These are phyloP conservation scores for Harpagoxenus sublaevis DNA, from an alignment of 2,888 invertebrate species.

Conservation along the genomic window DNA sequence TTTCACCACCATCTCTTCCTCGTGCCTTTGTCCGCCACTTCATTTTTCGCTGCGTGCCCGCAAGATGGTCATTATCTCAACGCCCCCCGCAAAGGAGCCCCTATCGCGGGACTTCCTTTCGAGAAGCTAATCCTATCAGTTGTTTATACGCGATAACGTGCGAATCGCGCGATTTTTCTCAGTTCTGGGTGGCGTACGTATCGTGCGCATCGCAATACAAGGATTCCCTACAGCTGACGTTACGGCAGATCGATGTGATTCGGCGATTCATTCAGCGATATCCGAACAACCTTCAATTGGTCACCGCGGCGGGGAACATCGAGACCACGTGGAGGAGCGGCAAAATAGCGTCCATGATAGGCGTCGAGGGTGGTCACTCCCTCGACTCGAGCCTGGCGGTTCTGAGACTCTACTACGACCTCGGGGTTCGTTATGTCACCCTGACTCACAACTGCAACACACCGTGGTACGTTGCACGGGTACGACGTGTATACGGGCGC, in stretches of 20 bases:
- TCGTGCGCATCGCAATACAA: slow-evolving; percentile 87
- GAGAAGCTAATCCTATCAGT: background rate
- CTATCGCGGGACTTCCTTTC: background rate
- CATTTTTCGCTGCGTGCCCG: background rate
- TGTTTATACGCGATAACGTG: background rate
- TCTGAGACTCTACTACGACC: slow-evolving; percentile 88
- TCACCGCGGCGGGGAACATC: slow-evolving; percentile 84
- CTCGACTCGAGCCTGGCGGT: slow-evolving; percentile 88
- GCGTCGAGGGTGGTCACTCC: slow-evolving; percentile 89
- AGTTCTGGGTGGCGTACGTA: slow-evolving; percentile 89
- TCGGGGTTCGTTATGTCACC: slow-evolving; percentile 89
- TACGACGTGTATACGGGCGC: background rate
- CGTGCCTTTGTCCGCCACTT: background rate
- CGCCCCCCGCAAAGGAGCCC: background rate
- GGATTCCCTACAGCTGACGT: slow-evolving; percentile 87
- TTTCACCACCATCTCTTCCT: background rate
- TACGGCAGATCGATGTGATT: slow-evolving; percentile 89
- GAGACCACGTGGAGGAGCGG: slow-evolving; percentile 81
- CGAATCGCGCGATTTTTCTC: slow-evolving; percentile 67
- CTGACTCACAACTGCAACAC: slow-evolving; percentile 89
- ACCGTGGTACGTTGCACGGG: slow-evolving; percentile 87
- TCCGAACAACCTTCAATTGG: slow-evolving; percentile 84
- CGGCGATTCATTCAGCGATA: slow-evolving; percentile 87
- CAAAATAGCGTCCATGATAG: slow-evolving; percentile 88
- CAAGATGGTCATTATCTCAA: slow-evolving; percentile 10